These are phyloP conservation scores for Drosophila neocordata DNA, from an alignment of 1,140 invertebrate species.

Conservation along the genomic window DNA sequence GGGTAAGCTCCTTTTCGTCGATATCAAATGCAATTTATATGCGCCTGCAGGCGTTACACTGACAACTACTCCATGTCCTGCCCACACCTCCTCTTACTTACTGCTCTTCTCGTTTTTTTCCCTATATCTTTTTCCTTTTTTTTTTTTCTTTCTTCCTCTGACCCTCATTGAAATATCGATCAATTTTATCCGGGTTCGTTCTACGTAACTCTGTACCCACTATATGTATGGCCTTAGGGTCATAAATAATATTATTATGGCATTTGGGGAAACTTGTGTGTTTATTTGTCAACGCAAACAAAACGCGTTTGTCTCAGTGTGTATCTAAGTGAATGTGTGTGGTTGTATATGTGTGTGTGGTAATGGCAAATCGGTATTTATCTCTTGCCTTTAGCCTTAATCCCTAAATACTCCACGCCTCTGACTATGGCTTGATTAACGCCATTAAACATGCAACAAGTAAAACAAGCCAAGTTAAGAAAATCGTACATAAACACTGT, in stretches of 20 bases:
- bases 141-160: slow-evolving; percentile 29
- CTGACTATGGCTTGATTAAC: slow-evolving; percentile 47
- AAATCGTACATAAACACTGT: neutral
- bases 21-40: slow-evolving; percentile 41
- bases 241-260: slow-evolving; percentile 80
- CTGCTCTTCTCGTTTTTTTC: slow-evolving; percentile 12
- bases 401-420: neutral
- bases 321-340: slow-evolving; percentile 21
- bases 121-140: no score
- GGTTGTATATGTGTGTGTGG: slow-evolving; percentile 27
- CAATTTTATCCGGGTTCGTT: slow-evolving; percentile 44
- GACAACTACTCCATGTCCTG: neutral
- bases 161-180: slow-evolving; percentile 65
- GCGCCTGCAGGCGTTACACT: slow-evolving; percentile 17
- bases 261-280: slow-evolving; percentile 59
- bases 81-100: neutral
- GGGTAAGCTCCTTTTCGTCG: slow-evolving; percentile 26
- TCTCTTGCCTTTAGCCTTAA: neutral
- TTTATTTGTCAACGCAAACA: slow-evolving; percentile 76
- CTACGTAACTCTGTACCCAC: slow-evolving; percentile 2
- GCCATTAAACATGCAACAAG: slow-evolving; percentile 73
- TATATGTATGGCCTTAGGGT: slow-evolving; percentile 12
- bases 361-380: slow-evolving; percentile 13
- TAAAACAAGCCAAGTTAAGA: slow-evolving; percentile 31
- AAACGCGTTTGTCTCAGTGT: slow-evolving; percentile 25